Evolutionary conservation across 2,888 invertebrate species (phyloP), one percentile per base, ranked within the genome.

Genomic region (Diaprepes abbreviatus): DNA sequence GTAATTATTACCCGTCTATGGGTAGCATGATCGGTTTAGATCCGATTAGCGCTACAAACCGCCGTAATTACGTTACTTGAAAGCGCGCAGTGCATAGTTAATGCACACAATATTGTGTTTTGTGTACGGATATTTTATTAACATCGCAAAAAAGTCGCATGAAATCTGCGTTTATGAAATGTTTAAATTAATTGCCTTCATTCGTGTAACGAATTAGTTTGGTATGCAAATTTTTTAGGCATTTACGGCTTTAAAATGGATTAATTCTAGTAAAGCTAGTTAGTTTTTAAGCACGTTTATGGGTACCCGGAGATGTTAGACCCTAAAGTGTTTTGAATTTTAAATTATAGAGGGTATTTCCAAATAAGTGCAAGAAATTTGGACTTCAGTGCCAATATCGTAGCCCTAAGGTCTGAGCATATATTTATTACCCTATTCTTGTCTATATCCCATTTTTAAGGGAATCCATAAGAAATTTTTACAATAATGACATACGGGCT

Each of bases 1-100:
- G 76, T 79, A 80, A 80, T 80, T 76, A 78, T 74, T 77, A 69
- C 72, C 76, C 71, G 77, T 77, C 78, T 78, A 77, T 78, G 78
- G 78, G 77, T 76, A 74, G 75, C 74, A 76, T 78, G 78, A 81
- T 81, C 80, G 78, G 76, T 76, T 78, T 70, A 75, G 79, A 81
- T 78, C 76, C 74, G 77, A 80, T 81, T 62, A 50, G 48, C 48
- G 48, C 48, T 28, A 50, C 48, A 50, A 50, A 79, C 77, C 77
- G 75, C 78, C 77, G 79, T 80, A 80, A 81, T 80, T 77, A 75
- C 75, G 78, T 80, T 80, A 80, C 78, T 50, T 78, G 78, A 62
- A 55, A 76, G 77, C 76, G 75, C 78, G 76, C 75, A 75, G 77
- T 78, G 79, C 78, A 79, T 80, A 70, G 70, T 75, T 79, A 80